phyloP scores from a whole-genome alignment of 1,140 invertebrate species.

The Papilio glaucus region DNA sequence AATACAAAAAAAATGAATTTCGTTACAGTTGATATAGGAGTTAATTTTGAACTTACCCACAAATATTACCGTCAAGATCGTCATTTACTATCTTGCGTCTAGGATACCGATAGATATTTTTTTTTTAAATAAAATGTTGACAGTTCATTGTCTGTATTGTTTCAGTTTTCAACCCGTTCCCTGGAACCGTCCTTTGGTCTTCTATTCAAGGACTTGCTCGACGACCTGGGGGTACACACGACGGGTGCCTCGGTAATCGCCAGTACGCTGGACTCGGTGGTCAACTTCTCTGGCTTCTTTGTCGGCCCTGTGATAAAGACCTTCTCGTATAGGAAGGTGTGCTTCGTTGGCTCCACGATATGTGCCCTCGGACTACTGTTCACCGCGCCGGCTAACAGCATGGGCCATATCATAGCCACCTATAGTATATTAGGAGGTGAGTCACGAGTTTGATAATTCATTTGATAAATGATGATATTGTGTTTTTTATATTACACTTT shows the following conservation, averaged over 20 bases:
- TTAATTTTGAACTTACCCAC: too few relatives aligned
- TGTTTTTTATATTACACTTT: too few relatives aligned
- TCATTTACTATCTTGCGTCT: too few relatives aligned
- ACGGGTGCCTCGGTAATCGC: constrained; percentile 89
- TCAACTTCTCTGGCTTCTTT: constrained; percentile 91
- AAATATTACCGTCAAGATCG: too few relatives aligned
- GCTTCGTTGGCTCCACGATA: constrained; percentile 86
- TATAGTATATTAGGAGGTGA: constrained; percentile 91
- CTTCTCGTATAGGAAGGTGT: constrained; percentile 89
- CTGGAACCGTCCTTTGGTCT: constrained; percentile 91
- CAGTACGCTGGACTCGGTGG: constrained; percentile 88
- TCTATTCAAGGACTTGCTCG: constrained; percentile 88
- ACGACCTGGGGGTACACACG: constrained; percentile 86
- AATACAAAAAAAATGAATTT: too few relatives aligned
- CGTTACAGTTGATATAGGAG: too few relatives aligned
- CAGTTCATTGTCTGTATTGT: too few relatives aligned
- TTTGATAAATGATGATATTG: too few relatives aligned
- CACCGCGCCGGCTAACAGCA: constrained; percentile 87
- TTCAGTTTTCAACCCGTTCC: constrained; percentile 89
- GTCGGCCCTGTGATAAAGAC: constrained; percentile 89
- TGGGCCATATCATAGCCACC: constrained; percentile 88
- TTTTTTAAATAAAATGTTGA: too few relatives aligned
- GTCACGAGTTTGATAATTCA: constrained; percentile 41
- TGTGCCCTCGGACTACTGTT: constrained; percentile 86
- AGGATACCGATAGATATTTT: too few relatives aligned